Base-by-base conservation (phyloP, 92 coral and sea anemone genomes). In the Porites evermanni region DNA sequence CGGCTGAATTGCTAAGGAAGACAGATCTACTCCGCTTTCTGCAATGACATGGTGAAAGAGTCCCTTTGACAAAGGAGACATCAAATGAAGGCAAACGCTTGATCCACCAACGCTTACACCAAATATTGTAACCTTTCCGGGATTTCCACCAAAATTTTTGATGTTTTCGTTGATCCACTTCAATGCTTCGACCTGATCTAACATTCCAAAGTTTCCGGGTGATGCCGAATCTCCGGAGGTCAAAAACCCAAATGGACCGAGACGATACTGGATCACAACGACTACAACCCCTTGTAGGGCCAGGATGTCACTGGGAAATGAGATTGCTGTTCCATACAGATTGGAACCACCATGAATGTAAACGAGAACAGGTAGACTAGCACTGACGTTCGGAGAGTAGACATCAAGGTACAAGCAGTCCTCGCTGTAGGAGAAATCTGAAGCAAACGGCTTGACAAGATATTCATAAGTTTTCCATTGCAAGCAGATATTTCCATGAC, bases 41-140 rank as follows among this genome's bases (percentile, higher is more conserved):
- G 93, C 89, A 67, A 93, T 93, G 9, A 92, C 95, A 50, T 79
- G 61, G 67, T 90, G 93, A 52, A 93, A 93, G 70, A 93, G 93
- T 19, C 91, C 91, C 75, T 82, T 51, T 23, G 91, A 87, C 17
- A 93, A 69, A 52, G 95, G 92, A 17, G 95, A 93, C 76, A 93
- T 83, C 3, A 84, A 21, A 6, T 87, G 89, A 19, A 93, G 88
- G 12, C 95, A 88, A 19, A 93, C 95, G 63, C 95, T 93, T 54
- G 93, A 87, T 1, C 93, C 95, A 14, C 95, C 95, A 7, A 89
- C 93, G 75, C 95, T 92, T 63, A 89, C 93, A 9, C 95, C 95
- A 88, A 90, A 93, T 90, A 93, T 90, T 44, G 93, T 90, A 32
- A 93, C 93, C 20, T 79, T 83, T n/a, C 80, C 65, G 13, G 93